Percentiles rank a stretch among this genome's conserved stretches.
phyloP scores from a whole-genome alignment of 2,113 vertebrate genomes.

The Zosterops lateralis region DNA sequence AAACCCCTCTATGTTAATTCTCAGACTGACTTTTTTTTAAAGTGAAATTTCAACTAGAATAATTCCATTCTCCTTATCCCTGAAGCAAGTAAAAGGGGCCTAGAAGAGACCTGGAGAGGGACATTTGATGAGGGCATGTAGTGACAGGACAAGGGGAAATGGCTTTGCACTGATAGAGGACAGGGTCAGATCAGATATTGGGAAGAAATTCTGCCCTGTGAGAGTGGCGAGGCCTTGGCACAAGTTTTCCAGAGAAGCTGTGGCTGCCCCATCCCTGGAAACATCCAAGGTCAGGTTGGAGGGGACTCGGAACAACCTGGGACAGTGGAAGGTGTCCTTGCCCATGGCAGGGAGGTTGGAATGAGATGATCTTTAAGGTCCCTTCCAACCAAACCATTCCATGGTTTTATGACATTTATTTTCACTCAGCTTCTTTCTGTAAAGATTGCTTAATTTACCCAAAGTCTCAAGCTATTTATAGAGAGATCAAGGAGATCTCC shows the following conservation, averaged over 20 bases:
- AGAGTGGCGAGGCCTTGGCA: background rate
- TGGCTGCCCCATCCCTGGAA: background rate
- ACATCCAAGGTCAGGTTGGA: background rate
- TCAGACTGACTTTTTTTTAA: background rate
- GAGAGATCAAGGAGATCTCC: background rate
- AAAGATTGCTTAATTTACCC: background rate
- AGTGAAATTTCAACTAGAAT: background rate
- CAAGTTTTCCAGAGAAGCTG: background rate
- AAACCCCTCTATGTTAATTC: fast-evolving
- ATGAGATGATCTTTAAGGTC: background rate
- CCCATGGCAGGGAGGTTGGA: background rate
- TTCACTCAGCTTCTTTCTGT: background rate
- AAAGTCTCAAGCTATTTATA: background rate
- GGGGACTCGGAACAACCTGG: background rate
- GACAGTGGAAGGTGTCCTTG: fast-evolving
- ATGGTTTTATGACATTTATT: background rate
- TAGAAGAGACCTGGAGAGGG: background rate
- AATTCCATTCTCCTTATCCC: background rate
- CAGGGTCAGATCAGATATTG: background rate
- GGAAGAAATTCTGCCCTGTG: background rate
- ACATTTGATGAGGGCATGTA: background rate
- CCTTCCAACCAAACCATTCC: background rate
- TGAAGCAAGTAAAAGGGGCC: background rate
- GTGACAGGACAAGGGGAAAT: background rate
- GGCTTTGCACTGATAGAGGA: background rate